Base-by-base conservation (phyloP, 2,888 invertebrate species). In the Dioctria linearis region DNA sequence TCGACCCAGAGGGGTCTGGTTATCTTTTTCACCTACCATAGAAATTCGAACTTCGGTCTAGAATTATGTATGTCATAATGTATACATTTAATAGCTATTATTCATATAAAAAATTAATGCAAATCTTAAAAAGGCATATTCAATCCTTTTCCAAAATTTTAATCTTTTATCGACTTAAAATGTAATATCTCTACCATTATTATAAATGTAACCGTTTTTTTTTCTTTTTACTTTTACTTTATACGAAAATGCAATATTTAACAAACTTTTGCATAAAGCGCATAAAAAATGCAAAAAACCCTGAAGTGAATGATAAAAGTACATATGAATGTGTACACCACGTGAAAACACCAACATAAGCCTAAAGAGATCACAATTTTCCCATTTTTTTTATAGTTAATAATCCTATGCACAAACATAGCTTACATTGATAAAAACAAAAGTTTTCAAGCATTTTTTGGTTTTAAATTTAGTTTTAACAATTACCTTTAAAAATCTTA, bases 331-430 rank as follows among this genome's bases (percentile, higher is more conserved):
- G 5, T 9, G 51, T 71, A 25, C 4, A 67, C 46, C n/a, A 67
- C 46, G 25, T 71, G 54, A 40, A 8, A 40, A 71, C 46, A 75
- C 25, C 3, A 46, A 51, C 65, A 40, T 40, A 78, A 66, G 51
- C 51, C 65, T 78, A 78, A 25, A 54, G 37, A 54, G 66, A 78
- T 78, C 78, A 78, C 78, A 78, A 25, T 76, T 46, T 75, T 43
- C 13, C 4, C 40, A n/a, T 25, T 54, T 73, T 73, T 39, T 59
- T 43, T 13, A n/a, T 75, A 25, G 0, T 25, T 25, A 66, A 66
- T 66, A 25, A 67, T 51, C 67, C 67, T 71, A 71, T 46, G 8
- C 54, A 6, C 71, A 54, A 51, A 71, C 40, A 71, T 54, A 11
- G 54, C 49, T 51, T 40, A 71, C 39, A 71, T 71, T 40, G 71